These are phyloP conservation scores for Distichodus sexfasciatus DNA, from an alignment of 2,797 vertebrate genomes.

Conservation along the genomic window DNA sequence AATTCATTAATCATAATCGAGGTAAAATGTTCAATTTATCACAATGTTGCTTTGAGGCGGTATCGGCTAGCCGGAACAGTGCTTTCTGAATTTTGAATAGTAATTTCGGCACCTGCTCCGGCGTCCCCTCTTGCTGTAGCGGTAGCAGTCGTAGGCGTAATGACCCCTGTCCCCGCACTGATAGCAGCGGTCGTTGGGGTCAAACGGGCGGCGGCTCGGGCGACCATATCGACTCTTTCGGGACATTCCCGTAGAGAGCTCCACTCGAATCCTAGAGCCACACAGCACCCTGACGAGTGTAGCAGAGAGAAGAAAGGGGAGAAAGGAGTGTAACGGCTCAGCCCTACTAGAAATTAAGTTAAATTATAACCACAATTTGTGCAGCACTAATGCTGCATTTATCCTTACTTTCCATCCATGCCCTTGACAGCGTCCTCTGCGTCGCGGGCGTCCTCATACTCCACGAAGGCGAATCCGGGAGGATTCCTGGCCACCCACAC, in stretches of 20 bases:
- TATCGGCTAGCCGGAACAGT: no score
- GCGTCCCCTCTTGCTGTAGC: conserved; percentile 73
- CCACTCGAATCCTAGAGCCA: conserved; percentile 78
- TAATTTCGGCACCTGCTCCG: conserved; percentile 51
- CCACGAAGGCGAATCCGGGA: conserved; percentile 80
- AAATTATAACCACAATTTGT: no score
- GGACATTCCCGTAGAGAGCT: conserved; percentile 78
- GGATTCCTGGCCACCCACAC: conserved; percentile 84
- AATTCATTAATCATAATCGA: no score
- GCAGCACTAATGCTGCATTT: conserved; percentile 1
- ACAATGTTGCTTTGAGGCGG: not conserved
- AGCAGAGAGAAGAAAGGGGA: no score
- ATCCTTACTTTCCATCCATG: conserved; percentile 74
- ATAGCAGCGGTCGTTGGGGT: conserved; percentile 79
- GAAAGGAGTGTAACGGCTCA: no score
- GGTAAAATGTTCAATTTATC: no score
- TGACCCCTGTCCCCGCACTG: conserved; percentile 80
- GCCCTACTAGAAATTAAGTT: no score
- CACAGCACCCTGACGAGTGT: conserved; percentile 69
- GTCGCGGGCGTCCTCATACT: conserved; percentile 76
- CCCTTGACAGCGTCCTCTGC: conserved; percentile 76
- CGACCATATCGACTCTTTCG: conserved; percentile 76
- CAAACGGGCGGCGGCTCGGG: conserved; percentile 78
- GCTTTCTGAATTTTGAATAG: no score
- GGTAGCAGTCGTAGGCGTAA: conserved; percentile 82